Evolutionary conservation across 92 coral and sea anemone species (phyloP).

Genomic region (Epizoanthus fatuus): DNA sequence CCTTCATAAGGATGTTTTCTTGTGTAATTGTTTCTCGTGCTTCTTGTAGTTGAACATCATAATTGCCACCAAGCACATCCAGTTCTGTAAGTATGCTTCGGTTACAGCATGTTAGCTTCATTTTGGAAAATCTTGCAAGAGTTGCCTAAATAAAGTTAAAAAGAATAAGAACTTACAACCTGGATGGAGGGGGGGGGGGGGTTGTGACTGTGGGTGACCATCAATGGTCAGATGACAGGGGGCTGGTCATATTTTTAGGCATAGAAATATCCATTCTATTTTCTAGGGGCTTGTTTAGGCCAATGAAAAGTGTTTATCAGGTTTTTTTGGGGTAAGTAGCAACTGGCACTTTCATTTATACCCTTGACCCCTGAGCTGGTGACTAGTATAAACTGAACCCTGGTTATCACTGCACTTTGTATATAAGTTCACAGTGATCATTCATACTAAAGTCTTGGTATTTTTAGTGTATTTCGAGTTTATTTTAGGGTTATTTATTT

Average conservation of each 20-base stretch:
- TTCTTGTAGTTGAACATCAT: slow-evolving; percentile 55
- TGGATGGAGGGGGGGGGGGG: no score
- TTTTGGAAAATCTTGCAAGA: slow-evolving; percentile 57
- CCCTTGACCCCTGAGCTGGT: not conserved
- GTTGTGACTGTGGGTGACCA: not conserved
- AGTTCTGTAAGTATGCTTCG: slow-evolving; percentile 49
- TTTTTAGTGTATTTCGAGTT: no score
- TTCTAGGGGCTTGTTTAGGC: not conserved
- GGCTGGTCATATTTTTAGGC: slow-evolving; percentile 12
- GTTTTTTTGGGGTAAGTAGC: not conserved
- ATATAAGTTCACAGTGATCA: no score
- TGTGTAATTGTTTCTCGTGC: slow-evolving; percentile 38
- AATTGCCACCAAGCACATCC: slow-evolving; percentile 59
- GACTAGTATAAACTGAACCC: no score
- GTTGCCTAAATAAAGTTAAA: slow-evolving; percentile 51
- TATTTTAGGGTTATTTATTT: no score
- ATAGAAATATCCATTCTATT: not conserved
- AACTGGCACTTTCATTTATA: not conserved
- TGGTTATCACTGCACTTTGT: no score
- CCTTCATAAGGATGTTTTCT: slow-evolving; percentile 14
- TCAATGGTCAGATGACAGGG: not conserved
- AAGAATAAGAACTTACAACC: not conserved
- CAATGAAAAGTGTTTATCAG: not conserved
- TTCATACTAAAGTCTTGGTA: no score
- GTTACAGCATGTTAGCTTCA: slow-evolving; percentile 69